Evolutionary conservation across 2,797 vertebrate genomes (phyloP).

Genomic region (Fistularia tabacaria): DNA sequence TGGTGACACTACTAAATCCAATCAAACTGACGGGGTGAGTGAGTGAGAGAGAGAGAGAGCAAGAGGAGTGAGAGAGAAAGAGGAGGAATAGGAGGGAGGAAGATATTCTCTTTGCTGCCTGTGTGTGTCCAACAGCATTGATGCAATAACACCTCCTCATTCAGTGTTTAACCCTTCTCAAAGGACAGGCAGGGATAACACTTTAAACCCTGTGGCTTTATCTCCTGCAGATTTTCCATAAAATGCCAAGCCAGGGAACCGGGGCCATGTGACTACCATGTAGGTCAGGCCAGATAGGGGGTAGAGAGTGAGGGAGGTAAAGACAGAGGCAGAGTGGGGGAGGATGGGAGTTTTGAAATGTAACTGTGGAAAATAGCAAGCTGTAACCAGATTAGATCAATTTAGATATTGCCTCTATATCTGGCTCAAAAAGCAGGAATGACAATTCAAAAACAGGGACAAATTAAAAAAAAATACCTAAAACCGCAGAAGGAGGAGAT

Average conservation of each 20-base stretch:
- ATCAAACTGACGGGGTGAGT: conserved; percentile 62
- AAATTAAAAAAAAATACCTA: conserved; percentile 6
- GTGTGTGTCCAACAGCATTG: conserved; percentile 70
- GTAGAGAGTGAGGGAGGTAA: conserved; percentile 60
- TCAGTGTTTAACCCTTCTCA: conserved; percentile 74
- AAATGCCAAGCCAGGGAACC: conserved; percentile 75
- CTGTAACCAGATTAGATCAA: conserved; percentile 78
- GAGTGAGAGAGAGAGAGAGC: conserved; percentile 16
- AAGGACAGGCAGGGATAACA: conserved; percentile 76
- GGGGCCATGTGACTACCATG: conserved; percentile 80
- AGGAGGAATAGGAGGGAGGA: conserved; percentile 36
- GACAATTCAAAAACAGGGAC: conserved; percentile 20
- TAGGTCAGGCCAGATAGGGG: conserved; percentile 77
- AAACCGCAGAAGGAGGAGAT: not conserved
- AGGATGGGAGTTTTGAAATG: conserved; percentile 60
- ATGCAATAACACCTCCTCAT: conserved; percentile 74
- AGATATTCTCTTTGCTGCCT: conserved; percentile 68
- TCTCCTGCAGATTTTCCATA: conserved; percentile 81
- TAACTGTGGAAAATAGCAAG: conserved; percentile 79
- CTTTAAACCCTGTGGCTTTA: conserved; percentile 78
- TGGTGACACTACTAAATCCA: conserved; percentile 74
- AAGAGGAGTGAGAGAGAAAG: conserved; percentile 14
- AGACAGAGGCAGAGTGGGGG: conserved; percentile 45
- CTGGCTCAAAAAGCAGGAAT: conserved; percentile 39
- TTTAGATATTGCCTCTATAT: conserved; percentile 69